These are phyloP conservation scores for Neolamprologus longior DNA, from an alignment of 2,113 vertebrate genomes.

Conservation along the genomic window DNA sequence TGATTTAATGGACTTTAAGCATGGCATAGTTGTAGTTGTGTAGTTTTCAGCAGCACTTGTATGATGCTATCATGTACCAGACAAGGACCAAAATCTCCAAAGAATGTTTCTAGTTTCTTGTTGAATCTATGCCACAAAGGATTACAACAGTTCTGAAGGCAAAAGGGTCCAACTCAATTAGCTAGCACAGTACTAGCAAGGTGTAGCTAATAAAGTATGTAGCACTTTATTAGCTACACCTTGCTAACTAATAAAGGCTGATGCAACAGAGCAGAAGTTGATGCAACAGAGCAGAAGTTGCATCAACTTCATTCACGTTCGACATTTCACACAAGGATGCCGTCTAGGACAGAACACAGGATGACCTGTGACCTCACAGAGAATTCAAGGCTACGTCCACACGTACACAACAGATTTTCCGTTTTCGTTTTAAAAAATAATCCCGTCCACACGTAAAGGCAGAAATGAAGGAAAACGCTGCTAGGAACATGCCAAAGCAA, in stretches of 20 bases:
- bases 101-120: background rate
- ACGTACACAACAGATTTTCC: too few species aligned
- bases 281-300: background rate
- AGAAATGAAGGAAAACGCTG: too few species aligned
- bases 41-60: background rate
- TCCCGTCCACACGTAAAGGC: too few species aligned
- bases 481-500: too few species aligned
- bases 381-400: background rate
- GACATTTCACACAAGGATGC: background rate
- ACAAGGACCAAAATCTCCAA: background rate
- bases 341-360: background rate
- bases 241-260: background rate
- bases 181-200: background rate
- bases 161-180: background rate
- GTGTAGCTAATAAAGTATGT: background rate
- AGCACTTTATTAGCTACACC: background rate
- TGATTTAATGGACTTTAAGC: background rate
- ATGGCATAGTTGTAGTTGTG: background rate
- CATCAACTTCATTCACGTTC: background rate
- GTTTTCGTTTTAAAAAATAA: too few species aligned
- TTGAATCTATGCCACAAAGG: background rate
- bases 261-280: background rate
- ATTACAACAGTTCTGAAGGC: background rate
- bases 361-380: background rate
- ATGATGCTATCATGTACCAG: background rate